A percentile compares a stretch with the other conserved stretches of the same genome.
These are phyloP conservation scores for Homalodisca vitripennis DNA, from an alignment of 1,140 invertebrate genomes.

Conservation along the genomic window DNA sequence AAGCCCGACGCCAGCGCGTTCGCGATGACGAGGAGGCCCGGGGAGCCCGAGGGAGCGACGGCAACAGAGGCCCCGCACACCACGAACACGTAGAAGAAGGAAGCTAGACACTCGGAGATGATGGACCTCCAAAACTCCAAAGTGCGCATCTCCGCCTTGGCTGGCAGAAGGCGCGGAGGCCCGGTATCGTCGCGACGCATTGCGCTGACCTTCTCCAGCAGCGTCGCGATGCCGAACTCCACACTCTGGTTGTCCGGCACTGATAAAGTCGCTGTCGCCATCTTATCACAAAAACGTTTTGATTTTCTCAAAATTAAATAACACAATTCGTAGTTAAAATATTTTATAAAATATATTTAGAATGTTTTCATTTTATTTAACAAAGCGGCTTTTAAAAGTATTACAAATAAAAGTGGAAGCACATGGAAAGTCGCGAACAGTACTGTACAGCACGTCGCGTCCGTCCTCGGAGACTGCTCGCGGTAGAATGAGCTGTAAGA, in stretches of 20 bases:
- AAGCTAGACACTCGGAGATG: constrained; percentile 82
- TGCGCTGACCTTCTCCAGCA: constrained; percentile 70
- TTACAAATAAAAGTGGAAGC: no score
- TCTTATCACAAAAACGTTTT: no score
- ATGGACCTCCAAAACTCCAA: constrained; percentile 86
- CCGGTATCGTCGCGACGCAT: constrained; percentile 52
- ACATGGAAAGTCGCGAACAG: no score
- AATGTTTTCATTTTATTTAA: no score
- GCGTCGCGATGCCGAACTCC: constrained; percentile 69
- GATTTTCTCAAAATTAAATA: no score
- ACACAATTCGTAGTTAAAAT: no score
- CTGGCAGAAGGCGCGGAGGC: constrained; percentile 46
- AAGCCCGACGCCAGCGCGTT: constrained; percentile 78
- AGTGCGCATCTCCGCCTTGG: constrained; percentile 77
- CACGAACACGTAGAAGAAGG: constrained; percentile 81
- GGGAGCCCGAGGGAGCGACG: constrained; percentile 58
- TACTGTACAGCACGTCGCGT: no score
- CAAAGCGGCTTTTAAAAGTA: no score
- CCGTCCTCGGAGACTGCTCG: no score
- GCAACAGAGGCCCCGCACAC: constrained; percentile 77
- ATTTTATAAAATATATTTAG: no score
- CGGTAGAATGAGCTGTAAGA: no score
- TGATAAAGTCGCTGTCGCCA: neutral
- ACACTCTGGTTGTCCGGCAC: constrained; percentile 10
- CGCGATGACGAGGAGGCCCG: constrained; percentile 53